These are phyloP conservation scores for Eupleurogrammus muticus DNA, from an alignment of 2,797 vertebrate genomes.

Conservation along the genomic window DNA sequence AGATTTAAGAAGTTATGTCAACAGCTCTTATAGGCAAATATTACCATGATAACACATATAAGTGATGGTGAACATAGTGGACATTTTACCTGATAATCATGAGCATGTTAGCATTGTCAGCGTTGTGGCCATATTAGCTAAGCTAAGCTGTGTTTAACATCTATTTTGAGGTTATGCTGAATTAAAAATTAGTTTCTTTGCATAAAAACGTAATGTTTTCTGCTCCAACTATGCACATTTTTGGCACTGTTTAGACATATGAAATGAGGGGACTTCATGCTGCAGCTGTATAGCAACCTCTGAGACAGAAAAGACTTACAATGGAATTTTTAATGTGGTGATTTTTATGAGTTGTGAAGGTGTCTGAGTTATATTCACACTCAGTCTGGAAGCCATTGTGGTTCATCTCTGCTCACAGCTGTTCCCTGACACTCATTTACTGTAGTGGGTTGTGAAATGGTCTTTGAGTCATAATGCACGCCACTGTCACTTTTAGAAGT, in stretches of 20 bases:
- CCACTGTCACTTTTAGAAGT: slow-evolving; percentile 2
- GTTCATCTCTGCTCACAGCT: slow-evolving; percentile 15
- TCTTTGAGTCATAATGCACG: slow-evolving; percentile 4
- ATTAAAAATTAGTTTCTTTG: neutral
- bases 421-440: neutral
- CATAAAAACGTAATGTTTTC: neutral
- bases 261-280: neutral
- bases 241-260: neutral
- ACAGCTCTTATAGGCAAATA: no score
- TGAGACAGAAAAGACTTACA: slow-evolving; percentile 3
- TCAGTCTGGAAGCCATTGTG: slow-evolving; percentile 4
- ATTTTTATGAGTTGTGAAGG: slow-evolving; percentile 18
- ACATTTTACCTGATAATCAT: no score
- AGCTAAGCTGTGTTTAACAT: no score
- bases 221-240: neutral
- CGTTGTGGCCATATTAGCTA: no score
- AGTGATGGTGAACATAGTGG: no score
- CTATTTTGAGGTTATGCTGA: neutral
- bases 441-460: neutral
- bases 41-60: no score
- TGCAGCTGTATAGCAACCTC: slow-evolving; percentile 2
- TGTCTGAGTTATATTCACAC: slow-evolving; percentile 26
- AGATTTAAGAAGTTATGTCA: no score
- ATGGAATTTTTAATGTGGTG: neutral
- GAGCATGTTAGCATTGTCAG: no score